These are phyloP conservation scores for Pediacus dermestoides DNA, from an alignment of 2,888 invertebrate species.

Conservation along the genomic window DNA sequence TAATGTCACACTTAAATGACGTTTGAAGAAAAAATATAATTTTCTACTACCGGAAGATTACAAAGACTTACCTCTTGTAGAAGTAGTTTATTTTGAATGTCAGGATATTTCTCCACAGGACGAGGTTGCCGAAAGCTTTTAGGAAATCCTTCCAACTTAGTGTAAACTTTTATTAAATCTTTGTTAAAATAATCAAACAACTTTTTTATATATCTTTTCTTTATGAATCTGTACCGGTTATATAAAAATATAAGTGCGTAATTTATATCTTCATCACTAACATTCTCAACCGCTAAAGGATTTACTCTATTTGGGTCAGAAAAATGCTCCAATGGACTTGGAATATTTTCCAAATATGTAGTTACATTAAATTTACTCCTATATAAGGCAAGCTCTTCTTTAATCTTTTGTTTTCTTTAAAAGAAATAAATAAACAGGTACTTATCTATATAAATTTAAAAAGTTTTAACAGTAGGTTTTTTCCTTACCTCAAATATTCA, in stretches of 20 bases:
- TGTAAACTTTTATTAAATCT: constrained; percentile 34
- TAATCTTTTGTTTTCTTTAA: constrained; percentile 33
- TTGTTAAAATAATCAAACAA: constrained; percentile 33
- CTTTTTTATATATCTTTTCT: constrained; percentile 35
- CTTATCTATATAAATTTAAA: too few relatives aligned
- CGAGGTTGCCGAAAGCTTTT: constrained; percentile 26
- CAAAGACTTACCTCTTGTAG: too few relatives aligned
- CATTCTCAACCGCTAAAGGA: constrained; percentile 26
- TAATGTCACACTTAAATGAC: too few relatives aligned
- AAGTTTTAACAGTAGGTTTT: too few relatives aligned
- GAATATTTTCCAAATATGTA: constrained; percentile 35
- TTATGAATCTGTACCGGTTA: constrained; percentile 35
- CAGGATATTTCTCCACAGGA: background rate
- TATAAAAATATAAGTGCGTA: constrained; percentile 36
- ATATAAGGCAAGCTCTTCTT: constrained; percentile 30
- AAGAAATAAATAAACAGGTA: too few relatives aligned
- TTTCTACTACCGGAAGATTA: too few relatives aligned
- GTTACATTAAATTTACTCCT: constrained; percentile 32
- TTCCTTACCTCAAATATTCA: constrained; percentile 43
- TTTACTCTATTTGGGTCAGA: constrained; percentile 27
- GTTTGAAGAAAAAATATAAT: too few relatives aligned
- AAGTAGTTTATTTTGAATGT: constrained; percentile 34
- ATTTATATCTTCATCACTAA: constrained; percentile 26
- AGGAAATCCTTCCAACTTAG: constrained; percentile 31
- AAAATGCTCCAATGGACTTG: constrained; percentile 37